These are phyloP conservation scores for Tenthredo notha DNA, from an alignment of 2,888 invertebrate genomes.

Conservation along the genomic window DNA sequence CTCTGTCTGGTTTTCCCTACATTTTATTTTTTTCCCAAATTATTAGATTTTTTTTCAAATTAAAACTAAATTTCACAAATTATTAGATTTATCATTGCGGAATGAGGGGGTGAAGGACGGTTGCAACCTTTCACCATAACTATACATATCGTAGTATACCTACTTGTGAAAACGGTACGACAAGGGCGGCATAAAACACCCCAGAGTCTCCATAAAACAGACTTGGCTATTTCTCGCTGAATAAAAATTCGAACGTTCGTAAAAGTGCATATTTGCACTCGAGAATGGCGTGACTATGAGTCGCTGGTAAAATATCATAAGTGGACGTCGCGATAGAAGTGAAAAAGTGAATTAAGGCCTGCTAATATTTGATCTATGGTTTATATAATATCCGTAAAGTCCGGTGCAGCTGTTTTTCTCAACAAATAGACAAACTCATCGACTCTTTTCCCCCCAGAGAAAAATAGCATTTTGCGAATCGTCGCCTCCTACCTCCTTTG, in stretches of 20 bases:
- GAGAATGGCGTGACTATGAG: not conserved
- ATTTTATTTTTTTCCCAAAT: not conserved
- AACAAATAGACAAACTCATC: conserved; percentile 13
- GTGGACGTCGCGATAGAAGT: not conserved
- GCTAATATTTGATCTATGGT: not conserved
- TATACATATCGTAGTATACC: not conserved
- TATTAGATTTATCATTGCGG: not conserved
- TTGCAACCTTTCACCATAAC: not conserved
- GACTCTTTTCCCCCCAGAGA: not conserved
- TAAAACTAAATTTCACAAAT: not conserved
- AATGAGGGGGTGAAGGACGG: not conserved
- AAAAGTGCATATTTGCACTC: conserved; percentile 27
- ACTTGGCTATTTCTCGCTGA: not conserved
- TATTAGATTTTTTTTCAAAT: not conserved
- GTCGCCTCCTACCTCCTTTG: not conserved
- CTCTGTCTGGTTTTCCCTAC: not conserved
- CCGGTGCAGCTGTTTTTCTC: not conserved
- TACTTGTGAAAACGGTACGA: not conserved
- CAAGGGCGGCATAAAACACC: not conserved
- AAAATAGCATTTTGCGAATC: conserved; percentile 1
- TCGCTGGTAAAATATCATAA: not conserved
- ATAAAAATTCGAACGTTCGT: conserved; percentile 5
- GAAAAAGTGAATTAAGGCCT: not conserved
- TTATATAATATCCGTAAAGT: not conserved
- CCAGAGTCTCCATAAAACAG: conserved; percentile 35